Base-by-base conservation (phyloP, 2,888 invertebrate species). In the Ametastegia equiseti region DNA sequence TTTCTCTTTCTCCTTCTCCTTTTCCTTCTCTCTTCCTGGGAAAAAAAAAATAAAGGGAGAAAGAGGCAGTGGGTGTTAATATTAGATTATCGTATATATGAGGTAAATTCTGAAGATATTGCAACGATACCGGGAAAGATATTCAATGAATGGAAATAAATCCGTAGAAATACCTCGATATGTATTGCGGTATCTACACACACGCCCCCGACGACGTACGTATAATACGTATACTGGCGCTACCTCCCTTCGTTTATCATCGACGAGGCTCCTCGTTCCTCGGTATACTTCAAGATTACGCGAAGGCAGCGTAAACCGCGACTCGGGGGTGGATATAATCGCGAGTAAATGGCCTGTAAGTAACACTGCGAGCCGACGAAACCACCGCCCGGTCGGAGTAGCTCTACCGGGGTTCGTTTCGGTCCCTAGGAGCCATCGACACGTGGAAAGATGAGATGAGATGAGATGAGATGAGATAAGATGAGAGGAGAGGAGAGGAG, bases 291-390 rank as follows among this genome's bases (percentile, higher is more conserved):
- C 50, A 75, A n/a, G 50, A 75, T 54, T 75, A 75, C 50, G 75
- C 75, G 33, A 54, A 75, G 50, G 75, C 45, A 54, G 33, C 75
- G 19, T 54, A 75, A 75, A 54, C 75, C 75, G 54, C 75, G 75
- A 54, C 54, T 75, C 36, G 81, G 80, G 82, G 75, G 71, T 75
- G 82, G 83, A 83, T 84, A 87, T 88, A 88, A 88, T 88, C 87
- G 86, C 84, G 83, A 81, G 86, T 88, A 88, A 89, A 88, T 88
- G 88, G 85, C 80, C 86, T 85, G 86, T 85, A 86, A 88, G 86
- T 87, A 85, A 87, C 84, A 81, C 50, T 79, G 73, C 69, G 63
- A 86, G 83, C 84, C 83, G 82, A 83, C 84, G 86, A 86, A 84
- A 85, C 86, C 86, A 84, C 83, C 82, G 83, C 36, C 2, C 33